phyloP scores from a whole-genome alignment of 2,888 invertebrate genomes.

The Dinocampus coccinellae region DNA sequence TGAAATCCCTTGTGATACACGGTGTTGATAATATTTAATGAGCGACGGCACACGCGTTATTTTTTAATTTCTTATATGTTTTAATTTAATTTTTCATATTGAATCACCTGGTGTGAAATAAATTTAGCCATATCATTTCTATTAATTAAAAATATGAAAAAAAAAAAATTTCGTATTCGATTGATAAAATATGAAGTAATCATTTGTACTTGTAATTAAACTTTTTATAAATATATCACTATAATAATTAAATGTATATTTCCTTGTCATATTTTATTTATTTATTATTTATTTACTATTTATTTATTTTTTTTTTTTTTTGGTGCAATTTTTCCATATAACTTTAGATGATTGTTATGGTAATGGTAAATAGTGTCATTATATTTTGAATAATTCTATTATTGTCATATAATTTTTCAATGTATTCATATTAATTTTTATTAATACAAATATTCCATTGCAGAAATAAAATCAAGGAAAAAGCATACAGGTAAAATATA shows the following conservation, averaged over 20 bases:
- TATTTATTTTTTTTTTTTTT: no score
- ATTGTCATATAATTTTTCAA: no score
- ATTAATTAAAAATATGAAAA: constrained; percentile 21
- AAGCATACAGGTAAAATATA: constrained; percentile 78
- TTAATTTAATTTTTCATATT: background rate
- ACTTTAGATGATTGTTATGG: no score
- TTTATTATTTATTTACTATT: background rate
- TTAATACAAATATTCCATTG: constrained; percentile 59
- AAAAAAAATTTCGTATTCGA: background rate
- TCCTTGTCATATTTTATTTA: no score
- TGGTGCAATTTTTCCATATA: no score
- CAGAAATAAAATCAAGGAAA: constrained; percentile 83
- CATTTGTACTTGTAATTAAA: background rate
- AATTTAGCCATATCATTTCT: constrained; percentile 28
- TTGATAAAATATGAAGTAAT: background rate
- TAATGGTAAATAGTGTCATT: no score
- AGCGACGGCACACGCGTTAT: constrained; percentile 25
- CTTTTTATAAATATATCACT: background rate
- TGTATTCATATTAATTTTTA: background rate
- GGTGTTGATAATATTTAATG: background rate
- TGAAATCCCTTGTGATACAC: background rate
- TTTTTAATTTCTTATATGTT: constrained; percentile 27
- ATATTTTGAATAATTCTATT: no score
- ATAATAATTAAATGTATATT: background rate
- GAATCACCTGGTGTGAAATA: no score